Percentiles rank a stretch among this genome's conserved stretches.
Evolutionary conservation across 2,888 invertebrate species (phyloP).

Genomic region (Melieria omissa): DNA sequence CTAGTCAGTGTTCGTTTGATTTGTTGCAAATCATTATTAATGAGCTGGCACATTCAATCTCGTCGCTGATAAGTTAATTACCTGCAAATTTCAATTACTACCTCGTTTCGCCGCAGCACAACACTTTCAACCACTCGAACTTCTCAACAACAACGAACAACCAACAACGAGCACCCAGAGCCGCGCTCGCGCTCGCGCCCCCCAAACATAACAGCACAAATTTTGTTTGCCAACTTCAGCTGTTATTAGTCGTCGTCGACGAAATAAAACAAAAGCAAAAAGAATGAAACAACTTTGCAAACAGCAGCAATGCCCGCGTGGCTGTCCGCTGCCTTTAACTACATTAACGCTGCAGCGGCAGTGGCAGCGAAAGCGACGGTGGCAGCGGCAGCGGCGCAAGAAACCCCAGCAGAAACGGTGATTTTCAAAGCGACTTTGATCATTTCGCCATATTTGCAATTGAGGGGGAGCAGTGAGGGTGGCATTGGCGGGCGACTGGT

Average conservation of each 20-base stretch:
- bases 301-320: background rate
- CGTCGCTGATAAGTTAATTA: slow-evolving; percentile 24
- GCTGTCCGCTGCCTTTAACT: background rate
- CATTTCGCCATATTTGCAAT: slow-evolving; percentile 30
- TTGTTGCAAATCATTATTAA: background rate
- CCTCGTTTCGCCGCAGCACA: background rate
- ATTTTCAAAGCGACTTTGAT: slow-evolving; percentile 33
- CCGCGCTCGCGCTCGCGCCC: no score
- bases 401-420: slow-evolving; percentile 10
- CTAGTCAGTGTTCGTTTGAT: background rate
- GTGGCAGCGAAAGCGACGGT: background rate
- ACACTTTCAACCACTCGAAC: slow-evolving; percentile 7
- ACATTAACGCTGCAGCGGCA: background rate
- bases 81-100: slow-evolving; percentile 17
- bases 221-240: slow-evolving; percentile 16
- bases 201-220: slow-evolving; percentile 4
- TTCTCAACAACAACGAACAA: background rate
- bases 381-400: slow-evolving; percentile 7
- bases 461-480: background rate
- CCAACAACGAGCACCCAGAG: no score
- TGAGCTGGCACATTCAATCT: slow-evolving; percentile 2
- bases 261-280: slow-evolving; percentile 17
- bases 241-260: slow-evolving; percentile 12
- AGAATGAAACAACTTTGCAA: slow-evolving; percentile 13
- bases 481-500: background rate